Conservation (phyloP, 2,797 vertebrate species). For the Mus caroli region DNA sequence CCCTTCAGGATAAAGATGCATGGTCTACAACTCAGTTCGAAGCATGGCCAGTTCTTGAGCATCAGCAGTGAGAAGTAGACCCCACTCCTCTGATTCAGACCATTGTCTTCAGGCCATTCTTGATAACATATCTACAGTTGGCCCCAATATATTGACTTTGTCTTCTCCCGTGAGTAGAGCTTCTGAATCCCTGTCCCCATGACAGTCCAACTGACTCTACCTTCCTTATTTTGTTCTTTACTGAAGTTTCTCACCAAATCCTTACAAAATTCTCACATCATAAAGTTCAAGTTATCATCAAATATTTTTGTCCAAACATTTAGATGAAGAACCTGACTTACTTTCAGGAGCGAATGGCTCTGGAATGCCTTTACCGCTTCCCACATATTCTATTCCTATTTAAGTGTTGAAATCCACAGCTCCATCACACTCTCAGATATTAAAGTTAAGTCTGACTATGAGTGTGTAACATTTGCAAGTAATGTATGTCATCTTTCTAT, state of each 20-base stretch:
- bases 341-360: slow-evolving; percentile 55
- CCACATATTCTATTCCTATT: slow-evolving; percentile 44
- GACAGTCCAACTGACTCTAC: neutral
- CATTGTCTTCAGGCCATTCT: slow-evolving; percentile 22
- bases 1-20: neutral
- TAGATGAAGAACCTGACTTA: slow-evolving; percentile 52
- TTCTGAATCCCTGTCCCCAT: neutral
- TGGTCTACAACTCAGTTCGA: neutral
- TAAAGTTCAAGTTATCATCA: slow-evolving; percentile 43
- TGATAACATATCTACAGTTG: neutral
- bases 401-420: slow-evolving; percentile 56
- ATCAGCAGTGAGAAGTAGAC: neutral
- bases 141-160: neutral
- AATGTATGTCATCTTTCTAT: slow-evolving; percentile 74
- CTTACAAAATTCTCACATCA: neutral
- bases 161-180: neutral
- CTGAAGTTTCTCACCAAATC: slow-evolving; percentile 40
- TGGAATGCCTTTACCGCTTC: neutral
- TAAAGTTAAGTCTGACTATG: slow-evolving; percentile 74
- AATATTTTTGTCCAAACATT: slow-evolving; percentile 43
- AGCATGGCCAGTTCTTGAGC: neutral
- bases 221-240: slow-evolving; percentile 21
- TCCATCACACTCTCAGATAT: slow-evolving; percentile 40
- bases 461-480: slow-evolving; percentile 71
- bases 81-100: slow-evolving; percentile 7